A percentile compares a stretch with the other conserved stretches of the same genome.
Evolutionary conservation across 2,797 vertebrate species (phyloP).

Genomic region (Danionella dracula): DNA sequence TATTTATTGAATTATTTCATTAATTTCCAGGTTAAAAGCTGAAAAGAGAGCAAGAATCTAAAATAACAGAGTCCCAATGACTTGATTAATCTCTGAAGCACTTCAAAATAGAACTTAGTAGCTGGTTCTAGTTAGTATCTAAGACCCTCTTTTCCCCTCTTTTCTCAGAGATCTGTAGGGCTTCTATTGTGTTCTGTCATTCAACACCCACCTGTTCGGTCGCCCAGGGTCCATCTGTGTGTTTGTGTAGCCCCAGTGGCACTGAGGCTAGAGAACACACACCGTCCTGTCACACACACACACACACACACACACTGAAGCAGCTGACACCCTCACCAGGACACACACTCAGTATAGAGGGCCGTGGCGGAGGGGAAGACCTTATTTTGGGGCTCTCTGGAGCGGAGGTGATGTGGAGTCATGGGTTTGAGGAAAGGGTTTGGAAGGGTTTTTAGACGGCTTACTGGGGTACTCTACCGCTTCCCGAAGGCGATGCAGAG

Average conservation of each 20-base stretch:
- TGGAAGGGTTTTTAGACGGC: conserved; percentile 54
- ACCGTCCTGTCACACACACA: conserved; percentile 36
- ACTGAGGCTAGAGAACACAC: conserved; percentile 43
- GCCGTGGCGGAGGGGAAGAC: background rate
- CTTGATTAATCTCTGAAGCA: conserved; percentile 10
- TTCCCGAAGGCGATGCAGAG: conserved; percentile 59
- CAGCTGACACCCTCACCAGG: conserved; percentile 33
- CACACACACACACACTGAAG: conserved; percentile 29
- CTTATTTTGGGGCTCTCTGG: background rate
- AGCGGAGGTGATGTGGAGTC: conserved; percentile 3
- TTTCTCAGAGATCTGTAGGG: background rate
- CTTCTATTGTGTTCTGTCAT: conserved; percentile 33
- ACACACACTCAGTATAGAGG: conserved; percentile 11
- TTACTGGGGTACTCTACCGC: conserved; percentile 59
- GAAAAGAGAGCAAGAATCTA: too few species aligned
- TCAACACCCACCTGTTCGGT: conserved; percentile 43
- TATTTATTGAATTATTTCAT: too few species aligned
- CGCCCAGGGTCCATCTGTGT: conserved; percentile 42
- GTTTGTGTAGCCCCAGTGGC: conserved; percentile 42
- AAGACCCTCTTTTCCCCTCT: background rate
- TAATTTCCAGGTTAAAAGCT: too few species aligned
- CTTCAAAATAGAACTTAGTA: background rate
- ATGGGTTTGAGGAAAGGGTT: conserved; percentile 63
- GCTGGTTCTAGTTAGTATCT: background rate
- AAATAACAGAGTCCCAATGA: background rate